A percentile compares a stretch with the other conserved stretches of the same genome.
Evolutionary conservation across 2,888 invertebrate species (phyloP).

Genomic region (Nomada flava): DNA sequence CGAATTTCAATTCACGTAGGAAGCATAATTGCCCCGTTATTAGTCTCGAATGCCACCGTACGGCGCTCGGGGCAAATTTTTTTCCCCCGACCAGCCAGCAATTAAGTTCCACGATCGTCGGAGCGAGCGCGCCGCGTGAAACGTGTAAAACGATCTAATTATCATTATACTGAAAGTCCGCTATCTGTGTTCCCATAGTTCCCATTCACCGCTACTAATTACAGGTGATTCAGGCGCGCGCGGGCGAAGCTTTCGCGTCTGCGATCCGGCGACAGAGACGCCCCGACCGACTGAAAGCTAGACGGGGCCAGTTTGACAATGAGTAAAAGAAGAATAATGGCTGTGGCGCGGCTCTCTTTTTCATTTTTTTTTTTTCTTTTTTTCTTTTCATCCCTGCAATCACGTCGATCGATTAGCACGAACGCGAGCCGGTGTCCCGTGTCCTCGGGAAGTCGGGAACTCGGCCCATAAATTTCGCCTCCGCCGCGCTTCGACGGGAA

Average conservation of each 20-base stretch:
- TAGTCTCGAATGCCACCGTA: constrained; percentile 3
- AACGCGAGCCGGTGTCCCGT: constrained; percentile 56
- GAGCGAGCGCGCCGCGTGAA: constrained; percentile 49
- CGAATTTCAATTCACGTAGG: neutral
- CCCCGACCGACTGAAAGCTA: constrained; percentile 32
- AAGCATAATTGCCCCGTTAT: constrained; percentile 24
- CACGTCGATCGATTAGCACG: constrained; percentile 74
- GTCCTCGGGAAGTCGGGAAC: constrained; percentile 49
- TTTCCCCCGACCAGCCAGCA: constrained; percentile 15
- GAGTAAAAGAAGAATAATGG: constrained; percentile 70
- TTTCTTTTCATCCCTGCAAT: constrained; percentile 44
- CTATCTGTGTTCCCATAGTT: constrained; percentile 51
- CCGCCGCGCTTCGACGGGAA: constrained; percentile 63
- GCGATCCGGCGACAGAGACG: constrained; percentile 20
- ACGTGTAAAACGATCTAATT: constrained; percentile 56
- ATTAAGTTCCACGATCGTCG: constrained; percentile 52
- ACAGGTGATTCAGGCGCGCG: constrained; percentile 49
- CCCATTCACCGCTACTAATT: constrained; percentile 55
- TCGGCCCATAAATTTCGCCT: constrained; percentile 74
- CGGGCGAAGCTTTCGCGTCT: constrained; percentile 1
- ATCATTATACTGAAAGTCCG: constrained; percentile 55
- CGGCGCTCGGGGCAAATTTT: constrained; percentile 31
- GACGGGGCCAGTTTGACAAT: constrained; percentile 53
- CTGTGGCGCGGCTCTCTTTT: constrained; percentile 46
- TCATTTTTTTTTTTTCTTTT: neutral